These are phyloP conservation scores for Trichonephila clavipes DNA, from an alignment of 1,140 invertebrate genomes.

Conservation along the genomic window DNA sequence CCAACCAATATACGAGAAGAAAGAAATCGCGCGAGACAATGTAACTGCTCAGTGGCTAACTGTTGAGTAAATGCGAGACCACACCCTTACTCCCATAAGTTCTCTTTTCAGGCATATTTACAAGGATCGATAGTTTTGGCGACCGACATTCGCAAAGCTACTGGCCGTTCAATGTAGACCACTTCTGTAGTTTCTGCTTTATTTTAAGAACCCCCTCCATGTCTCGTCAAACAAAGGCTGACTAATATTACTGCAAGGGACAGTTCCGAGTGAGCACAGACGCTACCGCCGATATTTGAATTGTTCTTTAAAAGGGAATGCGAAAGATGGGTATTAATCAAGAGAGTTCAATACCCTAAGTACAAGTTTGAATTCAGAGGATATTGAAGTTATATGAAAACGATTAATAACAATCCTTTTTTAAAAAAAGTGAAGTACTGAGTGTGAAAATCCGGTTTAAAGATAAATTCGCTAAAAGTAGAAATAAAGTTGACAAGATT, in stretches of 20 bases:
- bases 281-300: not conserved
- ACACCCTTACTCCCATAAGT: slow-evolving; percentile 40
- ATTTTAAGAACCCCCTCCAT: not conserved
- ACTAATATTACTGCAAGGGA: not conserved
- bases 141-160: slow-evolving; percentile 40
- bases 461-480: too few species aligned
- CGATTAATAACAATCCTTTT: too few species aligned
- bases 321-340: not conserved
- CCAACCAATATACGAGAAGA: not conserved
- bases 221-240: slow-evolving; percentile 1
- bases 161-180: slow-evolving; percentile 22
- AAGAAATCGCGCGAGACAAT: slow-evolving; percentile 8
- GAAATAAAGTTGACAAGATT: too few species aligned
- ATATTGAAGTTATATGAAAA: too few species aligned
- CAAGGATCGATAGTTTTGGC: slow-evolving; percentile 41
- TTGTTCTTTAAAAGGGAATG: not conserved
- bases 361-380: too few species aligned
- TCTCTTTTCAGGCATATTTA: slow-evolving; percentile 36
- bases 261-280: not conserved
- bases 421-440: too few species aligned
- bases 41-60: slow-evolving; percentile 60
- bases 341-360: not conserved
- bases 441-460: too few species aligned
- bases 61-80: slow-evolving; percentile 53
- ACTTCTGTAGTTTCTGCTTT: not conserved